phyloP scores from a whole-genome alignment of 2,113 vertebrate species.

The Oreochromis spilurus region DNA sequence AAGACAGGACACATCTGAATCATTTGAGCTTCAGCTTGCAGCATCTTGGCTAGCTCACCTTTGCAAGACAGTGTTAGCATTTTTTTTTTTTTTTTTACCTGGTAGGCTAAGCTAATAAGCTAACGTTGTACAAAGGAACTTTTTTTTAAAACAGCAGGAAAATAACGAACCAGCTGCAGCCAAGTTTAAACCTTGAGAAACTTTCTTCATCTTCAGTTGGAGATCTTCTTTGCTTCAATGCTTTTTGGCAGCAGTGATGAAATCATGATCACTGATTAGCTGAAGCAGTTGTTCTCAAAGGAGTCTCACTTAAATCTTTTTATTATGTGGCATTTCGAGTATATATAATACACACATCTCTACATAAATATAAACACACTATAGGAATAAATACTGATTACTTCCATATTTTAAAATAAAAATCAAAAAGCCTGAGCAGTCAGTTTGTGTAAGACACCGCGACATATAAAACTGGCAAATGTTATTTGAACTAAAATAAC shows the following conservation, averaged over 20 bases:
- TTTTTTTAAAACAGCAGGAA: not conserved
- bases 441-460: not conserved
- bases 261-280: not conserved
- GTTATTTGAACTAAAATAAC: not conserved
- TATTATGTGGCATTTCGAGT: not conserved
- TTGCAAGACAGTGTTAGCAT: rapidly evolving
- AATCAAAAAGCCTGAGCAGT: not conserved
- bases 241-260: not conserved
- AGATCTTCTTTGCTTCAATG: not conserved
- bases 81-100: not conserved
- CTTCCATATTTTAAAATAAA: not conserved
- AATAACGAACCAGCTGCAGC: not conserved
- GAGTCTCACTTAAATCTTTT: not conserved
- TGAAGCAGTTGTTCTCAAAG: not conserved
- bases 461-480: not conserved
- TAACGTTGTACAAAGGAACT: not conserved
- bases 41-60: not conserved
- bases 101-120: not conserved
- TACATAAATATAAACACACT: not conserved
- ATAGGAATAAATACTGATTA: not conserved
- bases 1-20: not conserved
- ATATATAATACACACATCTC: not conserved
- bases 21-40: not conserved
- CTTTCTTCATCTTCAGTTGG: not conserved
- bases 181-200: not conserved